Percentiles rank a stretch among this genome's conserved stretches.
phyloP scores from a whole-genome alignment of 2,797 vertebrate genomes.

The Buphagus erythrorhynchus region DNA sequence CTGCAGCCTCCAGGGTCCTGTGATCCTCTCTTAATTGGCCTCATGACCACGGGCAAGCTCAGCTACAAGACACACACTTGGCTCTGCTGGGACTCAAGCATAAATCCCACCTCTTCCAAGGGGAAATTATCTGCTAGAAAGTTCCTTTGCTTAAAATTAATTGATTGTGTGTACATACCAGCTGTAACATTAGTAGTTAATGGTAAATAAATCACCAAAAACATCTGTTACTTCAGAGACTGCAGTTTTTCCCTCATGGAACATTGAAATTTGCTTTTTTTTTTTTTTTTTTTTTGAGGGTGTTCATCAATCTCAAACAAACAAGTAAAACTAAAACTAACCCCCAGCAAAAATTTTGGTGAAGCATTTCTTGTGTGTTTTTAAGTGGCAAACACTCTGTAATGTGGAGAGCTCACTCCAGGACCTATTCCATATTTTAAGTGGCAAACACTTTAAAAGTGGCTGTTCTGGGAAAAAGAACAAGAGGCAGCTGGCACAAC shows the following conservation, averaged over 20 bases:
- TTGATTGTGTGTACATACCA: not conserved
- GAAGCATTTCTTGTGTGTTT: not conserved
- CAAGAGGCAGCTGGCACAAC: not conserved
- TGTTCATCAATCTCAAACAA: not conserved
- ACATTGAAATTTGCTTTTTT: not conserved
- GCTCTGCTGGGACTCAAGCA: not conserved
- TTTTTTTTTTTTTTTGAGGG: not conserved
- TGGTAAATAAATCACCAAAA: not conserved
- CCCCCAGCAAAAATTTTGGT: not conserved
- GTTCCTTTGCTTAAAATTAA: not conserved
- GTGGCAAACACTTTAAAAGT: not conserved
- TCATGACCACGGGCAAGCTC: fast-evolving
- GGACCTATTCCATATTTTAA: not conserved
- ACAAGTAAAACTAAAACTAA: not conserved
- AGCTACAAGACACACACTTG: not conserved
- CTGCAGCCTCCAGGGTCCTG: not conserved
- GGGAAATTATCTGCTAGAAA: not conserved
- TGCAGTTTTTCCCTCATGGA: fast-evolving
- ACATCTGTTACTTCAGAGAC: not conserved
- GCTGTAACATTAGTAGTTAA: not conserved
- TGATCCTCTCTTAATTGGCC: not conserved
- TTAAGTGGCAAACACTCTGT: not conserved
- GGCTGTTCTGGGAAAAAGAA: not conserved
- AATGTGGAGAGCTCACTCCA: not conserved
- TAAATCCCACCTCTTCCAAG: not conserved